A percentile compares a stretch with the other conserved stretches of the same genome.
These are phyloP conservation scores for Dendrolimus pini DNA, from an alignment of 2,888 invertebrate species.

Conservation along the genomic window DNA sequence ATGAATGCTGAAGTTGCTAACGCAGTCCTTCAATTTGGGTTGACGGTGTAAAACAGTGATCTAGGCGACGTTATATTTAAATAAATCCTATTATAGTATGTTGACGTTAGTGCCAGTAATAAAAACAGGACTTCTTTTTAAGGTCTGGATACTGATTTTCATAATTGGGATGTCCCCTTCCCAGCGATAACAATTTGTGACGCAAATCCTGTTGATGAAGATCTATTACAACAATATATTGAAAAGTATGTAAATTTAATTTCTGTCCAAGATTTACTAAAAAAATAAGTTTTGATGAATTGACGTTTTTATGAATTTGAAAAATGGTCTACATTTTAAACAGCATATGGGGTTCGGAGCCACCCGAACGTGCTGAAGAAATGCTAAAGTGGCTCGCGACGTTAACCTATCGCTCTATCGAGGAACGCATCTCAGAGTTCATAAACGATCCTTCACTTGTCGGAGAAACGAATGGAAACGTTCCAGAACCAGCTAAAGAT, in stretches of 20 bases:
- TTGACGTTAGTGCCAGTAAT: too few species aligned
- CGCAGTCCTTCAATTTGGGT: too few species aligned
- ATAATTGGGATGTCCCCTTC: constrained; percentile 87
- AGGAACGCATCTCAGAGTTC: constrained; percentile 37
- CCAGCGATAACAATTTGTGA: constrained; percentile 83
- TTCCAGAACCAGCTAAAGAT: constrained; percentile 27
- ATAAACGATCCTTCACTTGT: constrained; percentile 35
- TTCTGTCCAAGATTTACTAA: background rate
- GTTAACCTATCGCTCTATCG: constrained; percentile 55
- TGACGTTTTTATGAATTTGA: too few species aligned
- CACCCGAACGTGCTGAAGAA: constrained; percentile 44
- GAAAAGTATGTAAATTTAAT: constrained; percentile 36
- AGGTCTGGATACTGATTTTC: constrained; percentile 87
- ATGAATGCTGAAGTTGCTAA: too few species aligned
- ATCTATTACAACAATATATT: constrained; percentile 58
- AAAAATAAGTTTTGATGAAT: too few species aligned
- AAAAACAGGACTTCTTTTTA: constrained; percentile 11
- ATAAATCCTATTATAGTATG: too few species aligned
- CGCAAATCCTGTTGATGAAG: constrained; percentile 68
- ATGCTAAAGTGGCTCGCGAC: constrained; percentile 63
- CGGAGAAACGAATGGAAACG: constrained; percentile 23
- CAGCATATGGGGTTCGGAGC: constrained; percentile 48
- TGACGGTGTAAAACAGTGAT: too few species aligned
- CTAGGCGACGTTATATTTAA: too few species aligned
- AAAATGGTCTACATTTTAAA: background rate